Evolutionary conservation across 2,888 invertebrate genomes (phyloP).

Genomic region (Eristalis pertinax): DNA sequence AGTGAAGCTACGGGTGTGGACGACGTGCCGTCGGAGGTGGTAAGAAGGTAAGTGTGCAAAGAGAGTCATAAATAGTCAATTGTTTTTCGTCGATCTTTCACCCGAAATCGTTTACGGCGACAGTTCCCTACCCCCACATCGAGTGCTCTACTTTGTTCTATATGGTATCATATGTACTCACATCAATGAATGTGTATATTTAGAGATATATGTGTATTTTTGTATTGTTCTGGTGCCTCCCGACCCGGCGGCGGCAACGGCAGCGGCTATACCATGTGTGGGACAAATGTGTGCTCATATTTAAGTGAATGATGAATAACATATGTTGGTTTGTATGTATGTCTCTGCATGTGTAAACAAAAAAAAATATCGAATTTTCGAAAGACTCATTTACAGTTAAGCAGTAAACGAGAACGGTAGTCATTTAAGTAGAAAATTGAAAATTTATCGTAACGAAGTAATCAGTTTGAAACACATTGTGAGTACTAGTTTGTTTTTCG

Average conservation of each 20-base stretch:
- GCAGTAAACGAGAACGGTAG: slow-evolving; percentile 55
- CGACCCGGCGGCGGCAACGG: not conserved
- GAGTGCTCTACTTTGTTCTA: not conserved
- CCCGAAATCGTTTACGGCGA: slow-evolving; percentile 51
- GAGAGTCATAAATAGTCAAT: slow-evolving; percentile 67
- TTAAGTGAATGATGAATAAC: slow-evolving; percentile 44
- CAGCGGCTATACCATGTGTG: slow-evolving; percentile 36
- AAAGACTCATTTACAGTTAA: slow-evolving; percentile 45
- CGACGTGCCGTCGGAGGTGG: not conserved
- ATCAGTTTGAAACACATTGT: not conserved
- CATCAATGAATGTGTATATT: slow-evolving; percentile 33
- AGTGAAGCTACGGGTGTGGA: not conserved
- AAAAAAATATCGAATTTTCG: not conserved
- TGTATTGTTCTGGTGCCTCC: slow-evolving; percentile 19
- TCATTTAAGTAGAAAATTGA: slow-evolving; percentile 5
- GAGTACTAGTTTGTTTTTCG: not conserved
- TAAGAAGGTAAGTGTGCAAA: slow-evolving; percentile 26
- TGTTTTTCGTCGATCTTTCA: slow-evolving; percentile 66
- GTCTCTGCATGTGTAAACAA: slow-evolving; percentile 59
- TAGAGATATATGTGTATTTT: not conserved
- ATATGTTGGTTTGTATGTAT: slow-evolving; percentile 20
- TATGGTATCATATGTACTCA: slow-evolving; percentile 23
- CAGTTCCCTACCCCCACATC: slow-evolving; percentile 19
- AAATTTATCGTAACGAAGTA: not conserved
- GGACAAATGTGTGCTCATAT: slow-evolving; percentile 60